Evolutionary conservation across 2,113 vertebrate species (phyloP).

Genomic region (Machaerirhynchus nigripectus): DNA sequence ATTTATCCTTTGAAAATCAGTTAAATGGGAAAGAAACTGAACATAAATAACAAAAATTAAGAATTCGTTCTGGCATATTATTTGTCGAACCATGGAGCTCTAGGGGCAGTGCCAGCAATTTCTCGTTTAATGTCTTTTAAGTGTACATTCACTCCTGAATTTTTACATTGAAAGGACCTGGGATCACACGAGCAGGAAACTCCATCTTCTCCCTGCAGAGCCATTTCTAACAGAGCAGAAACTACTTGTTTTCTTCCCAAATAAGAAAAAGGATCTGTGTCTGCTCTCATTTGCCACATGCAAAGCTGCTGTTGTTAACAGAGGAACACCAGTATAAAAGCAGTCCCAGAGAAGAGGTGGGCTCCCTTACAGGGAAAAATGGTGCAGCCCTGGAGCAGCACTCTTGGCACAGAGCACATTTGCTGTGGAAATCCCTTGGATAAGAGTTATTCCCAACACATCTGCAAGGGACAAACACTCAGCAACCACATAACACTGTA

Average conservation of each 20-base stretch:
- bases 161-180: background rate
- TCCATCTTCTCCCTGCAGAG: background rate
- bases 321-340: background rate
- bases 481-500: background rate
- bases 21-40: background rate
- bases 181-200: background rate
- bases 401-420: background rate
- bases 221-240: background rate
- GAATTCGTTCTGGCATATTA: background rate
- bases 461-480: background rate
- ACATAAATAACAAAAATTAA: background rate
- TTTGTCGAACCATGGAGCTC: background rate
- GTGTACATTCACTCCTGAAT: background rate
- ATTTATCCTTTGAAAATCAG: background rate
- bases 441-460: background rate
- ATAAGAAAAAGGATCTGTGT: background rate
- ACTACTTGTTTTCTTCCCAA: background rate
- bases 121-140: background rate
- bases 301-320: background rate
- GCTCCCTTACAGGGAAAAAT: background rate
- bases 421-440: background rate
- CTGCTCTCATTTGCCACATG: background rate
- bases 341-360: background rate
- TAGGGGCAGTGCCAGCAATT: background rate
- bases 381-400: background rate